Conservation (phyloP, 2,888 invertebrate genomes). For the Lysandra coridon region DNA sequence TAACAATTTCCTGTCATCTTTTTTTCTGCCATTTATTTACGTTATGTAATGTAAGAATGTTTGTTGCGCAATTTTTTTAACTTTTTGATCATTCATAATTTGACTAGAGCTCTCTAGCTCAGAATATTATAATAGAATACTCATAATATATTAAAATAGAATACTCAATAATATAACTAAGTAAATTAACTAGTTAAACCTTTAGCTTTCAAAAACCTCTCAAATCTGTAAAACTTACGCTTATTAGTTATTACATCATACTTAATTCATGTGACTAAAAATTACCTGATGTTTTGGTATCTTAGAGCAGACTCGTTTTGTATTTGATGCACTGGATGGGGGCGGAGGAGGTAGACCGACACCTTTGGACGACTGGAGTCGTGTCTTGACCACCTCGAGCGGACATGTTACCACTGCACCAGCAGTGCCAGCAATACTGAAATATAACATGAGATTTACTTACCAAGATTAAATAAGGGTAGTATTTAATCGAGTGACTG, state of each 20-base stretch:
- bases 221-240: slow-evolving; percentile 12
- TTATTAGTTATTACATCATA: background rate
- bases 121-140: background rate
- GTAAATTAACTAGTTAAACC: background rate
- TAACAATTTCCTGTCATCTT: too few species aligned
- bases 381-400: slow-evolving; percentile 97
- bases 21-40: too few species aligned
- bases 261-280: background rate
- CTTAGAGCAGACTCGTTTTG: slow-evolving; percentile 88
- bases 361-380: slow-evolving; percentile 95
- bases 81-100: too few species aligned
- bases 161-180: background rate
- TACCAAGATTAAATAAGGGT: background rate
- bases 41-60: too few species aligned
- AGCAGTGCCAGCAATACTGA: slow-evolving; percentile 96
- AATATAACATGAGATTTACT: slow-evolving; percentile 28
- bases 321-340: slow-evolving; percentile 72
- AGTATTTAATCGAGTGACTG: too few species aligned
- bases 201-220: background rate
- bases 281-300: slow-evolving; percentile 86
- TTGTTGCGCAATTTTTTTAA: too few species aligned
- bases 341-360: slow-evolving; percentile 76
- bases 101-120: too few species aligned
- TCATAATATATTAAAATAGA: background rate
- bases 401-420: slow-evolving; percentile 99